Evolutionary conservation across 2,113 vertebrate genomes (phyloP).

Genomic region (Athene noctua): DNA sequence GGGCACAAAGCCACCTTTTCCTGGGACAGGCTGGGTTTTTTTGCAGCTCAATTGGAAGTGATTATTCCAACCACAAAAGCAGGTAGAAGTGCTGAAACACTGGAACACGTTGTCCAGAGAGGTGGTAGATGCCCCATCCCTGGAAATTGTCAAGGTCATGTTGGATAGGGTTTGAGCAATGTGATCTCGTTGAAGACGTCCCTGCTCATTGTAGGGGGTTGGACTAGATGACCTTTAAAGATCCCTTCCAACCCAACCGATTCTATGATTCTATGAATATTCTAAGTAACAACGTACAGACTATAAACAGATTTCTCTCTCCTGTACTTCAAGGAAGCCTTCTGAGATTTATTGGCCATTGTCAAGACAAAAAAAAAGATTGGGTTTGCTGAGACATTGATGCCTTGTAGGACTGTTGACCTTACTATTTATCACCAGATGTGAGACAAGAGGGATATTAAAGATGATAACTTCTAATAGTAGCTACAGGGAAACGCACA

Average conservation of each 20-base stretch:
- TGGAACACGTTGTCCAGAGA: not conserved
- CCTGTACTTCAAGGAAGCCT: not conserved
- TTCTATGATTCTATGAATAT: not conserved
- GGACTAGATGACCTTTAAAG: not conserved
- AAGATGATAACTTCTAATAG: not conserved
- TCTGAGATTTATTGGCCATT: not conserved
- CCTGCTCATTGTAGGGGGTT: not conserved
- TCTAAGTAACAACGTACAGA: not conserved
- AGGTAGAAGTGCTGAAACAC: not conserved
- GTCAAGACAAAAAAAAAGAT: not conserved
- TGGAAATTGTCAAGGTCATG: not conserved
- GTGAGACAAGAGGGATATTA: not conserved
- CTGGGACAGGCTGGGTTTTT: not conserved
- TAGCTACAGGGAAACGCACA: not conserved
- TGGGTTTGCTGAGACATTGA: not conserved
- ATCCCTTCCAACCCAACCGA: not conserved
- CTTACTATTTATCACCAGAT: slow-evolving; percentile 11
- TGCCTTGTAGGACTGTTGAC: not conserved
- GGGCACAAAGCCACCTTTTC: slow-evolving; percentile 10
- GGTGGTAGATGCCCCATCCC: not conserved
- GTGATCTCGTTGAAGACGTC: not conserved
- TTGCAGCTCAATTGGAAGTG: not conserved
- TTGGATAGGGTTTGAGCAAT: not conserved
- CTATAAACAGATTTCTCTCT: not conserved
- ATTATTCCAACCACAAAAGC: not conserved